These are phyloP conservation scores for Synergus laeviventris DNA, from an alignment of 2,888 invertebrate genomes.

Conservation along the genomic window DNA sequence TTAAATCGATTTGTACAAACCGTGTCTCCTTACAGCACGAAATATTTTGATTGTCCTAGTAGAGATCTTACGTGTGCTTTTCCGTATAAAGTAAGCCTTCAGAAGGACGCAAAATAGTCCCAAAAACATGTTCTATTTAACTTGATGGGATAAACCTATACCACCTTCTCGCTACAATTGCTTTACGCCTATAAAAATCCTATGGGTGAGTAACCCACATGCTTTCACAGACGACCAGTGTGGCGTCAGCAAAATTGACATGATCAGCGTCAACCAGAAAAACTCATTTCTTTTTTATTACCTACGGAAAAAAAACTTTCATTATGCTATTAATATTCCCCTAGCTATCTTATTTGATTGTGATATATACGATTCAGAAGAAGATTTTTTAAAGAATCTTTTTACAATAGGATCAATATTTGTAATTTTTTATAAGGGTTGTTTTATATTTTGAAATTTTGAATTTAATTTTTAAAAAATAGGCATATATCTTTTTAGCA, in stretches of 20 bases:
- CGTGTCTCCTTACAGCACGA: no score
- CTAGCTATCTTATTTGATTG: no score
- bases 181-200: neutral
- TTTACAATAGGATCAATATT: neutral
- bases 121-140: conserved; percentile 13
- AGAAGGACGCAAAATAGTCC: no score
- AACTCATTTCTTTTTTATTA: neutral
- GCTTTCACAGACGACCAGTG: neutral
- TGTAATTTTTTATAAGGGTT: no score
- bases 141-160: neutral
- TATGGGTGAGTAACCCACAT: neutral
- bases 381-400: neutral
- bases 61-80: no score
- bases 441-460: no score
- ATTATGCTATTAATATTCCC: neutral
- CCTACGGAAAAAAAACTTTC: neutral
- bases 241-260: conserved; percentile 16
- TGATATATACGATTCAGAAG: no score
- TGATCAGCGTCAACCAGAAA: neutral
- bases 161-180: neutral
- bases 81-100: no score
- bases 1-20: no score
- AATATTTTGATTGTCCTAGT: no score
- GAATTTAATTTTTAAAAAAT: no score
- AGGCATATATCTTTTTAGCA: no score